Evolutionary conservation across 2,888 invertebrate species (phyloP).

Genomic region (Dioctria rufipes): DNA sequence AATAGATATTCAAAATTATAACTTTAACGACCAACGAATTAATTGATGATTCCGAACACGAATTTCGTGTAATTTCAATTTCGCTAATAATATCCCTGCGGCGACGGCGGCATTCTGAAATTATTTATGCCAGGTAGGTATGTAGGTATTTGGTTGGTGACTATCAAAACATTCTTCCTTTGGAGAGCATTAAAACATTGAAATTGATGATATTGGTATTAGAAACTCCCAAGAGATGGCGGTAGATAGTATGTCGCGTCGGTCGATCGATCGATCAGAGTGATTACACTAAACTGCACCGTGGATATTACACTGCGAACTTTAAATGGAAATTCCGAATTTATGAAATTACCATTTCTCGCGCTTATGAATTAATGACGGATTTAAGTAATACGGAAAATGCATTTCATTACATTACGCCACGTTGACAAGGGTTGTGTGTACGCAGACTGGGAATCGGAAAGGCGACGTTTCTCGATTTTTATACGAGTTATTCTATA

Average conservation of each 20-base stretch:
- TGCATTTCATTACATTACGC: slow-evolving; percentile 4
- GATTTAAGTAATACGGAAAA: slow-evolving; percentile 27
- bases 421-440: background rate
- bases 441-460: background rate
- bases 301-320: background rate
- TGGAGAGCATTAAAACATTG: too few relatives aligned
- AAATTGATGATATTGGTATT: too few relatives aligned
- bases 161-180: background rate
- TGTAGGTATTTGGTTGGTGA: background rate
- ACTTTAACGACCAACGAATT: slow-evolving; percentile 18
- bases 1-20: background rate
- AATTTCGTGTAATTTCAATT: slow-evolving; percentile 2
- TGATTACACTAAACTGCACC: background rate
- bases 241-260: background rate
- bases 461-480: slow-evolving; percentile 6
- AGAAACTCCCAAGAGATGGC: too few relatives aligned
- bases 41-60: slow-evolving; percentile 19
- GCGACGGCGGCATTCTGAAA: background rate
- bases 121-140: background rate
- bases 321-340: background rate
- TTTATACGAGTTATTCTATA: slow-evolving; percentile 18
- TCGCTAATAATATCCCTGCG: background rate
- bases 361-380: slow-evolving; percentile 19
- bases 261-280: background rate
- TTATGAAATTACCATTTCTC: slow-evolving; percentile 8